Evolutionary conservation across 2,888 invertebrate species (phyloP).

Genomic region (Arenicola marina): DNA sequence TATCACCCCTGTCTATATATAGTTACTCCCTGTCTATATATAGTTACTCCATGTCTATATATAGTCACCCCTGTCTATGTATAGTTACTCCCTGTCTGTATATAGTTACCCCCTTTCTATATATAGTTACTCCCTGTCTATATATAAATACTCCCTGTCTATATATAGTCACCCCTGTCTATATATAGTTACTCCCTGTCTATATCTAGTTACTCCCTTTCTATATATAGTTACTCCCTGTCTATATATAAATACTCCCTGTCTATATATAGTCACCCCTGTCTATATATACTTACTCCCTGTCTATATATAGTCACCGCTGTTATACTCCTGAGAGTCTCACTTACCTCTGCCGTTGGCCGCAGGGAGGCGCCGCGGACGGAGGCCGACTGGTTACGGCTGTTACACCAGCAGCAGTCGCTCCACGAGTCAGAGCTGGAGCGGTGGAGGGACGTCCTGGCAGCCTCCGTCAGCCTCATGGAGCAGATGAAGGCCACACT

Average conservation of each 20-base stretch:
- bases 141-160: too few relatives aligned
- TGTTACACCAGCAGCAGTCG: conserved; percentile 79
- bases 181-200: too few relatives aligned
- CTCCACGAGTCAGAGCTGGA: conserved; percentile 80
- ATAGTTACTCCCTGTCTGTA: too few relatives aligned
- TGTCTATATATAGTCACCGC: neutral
- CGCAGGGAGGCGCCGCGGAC: conserved; percentile 73
- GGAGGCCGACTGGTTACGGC: conserved; percentile 80
- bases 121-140: too few relatives aligned
- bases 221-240: neutral
- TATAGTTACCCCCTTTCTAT: too few relatives aligned
- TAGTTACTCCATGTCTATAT: too few relatives aligned
- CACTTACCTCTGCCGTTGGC: neutral
- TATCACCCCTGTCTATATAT: too few relatives aligned
- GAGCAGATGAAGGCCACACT: conserved; percentile 45
- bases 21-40: too few relatives aligned
- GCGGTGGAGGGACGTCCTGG: conserved; percentile 73
- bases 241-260: neutral
- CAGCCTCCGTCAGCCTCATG: conserved; percentile 58
- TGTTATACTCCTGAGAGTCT: conserved; percentile 3
- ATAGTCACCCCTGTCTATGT: too few relatives aligned
- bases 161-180: too few relatives aligned
- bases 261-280: conserved; percentile 41
- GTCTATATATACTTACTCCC: neutral
- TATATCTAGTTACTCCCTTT: neutral